Base-by-base conservation (phyloP, 2,113 vertebrate genomes). In the Elephas maximus region DNA sequence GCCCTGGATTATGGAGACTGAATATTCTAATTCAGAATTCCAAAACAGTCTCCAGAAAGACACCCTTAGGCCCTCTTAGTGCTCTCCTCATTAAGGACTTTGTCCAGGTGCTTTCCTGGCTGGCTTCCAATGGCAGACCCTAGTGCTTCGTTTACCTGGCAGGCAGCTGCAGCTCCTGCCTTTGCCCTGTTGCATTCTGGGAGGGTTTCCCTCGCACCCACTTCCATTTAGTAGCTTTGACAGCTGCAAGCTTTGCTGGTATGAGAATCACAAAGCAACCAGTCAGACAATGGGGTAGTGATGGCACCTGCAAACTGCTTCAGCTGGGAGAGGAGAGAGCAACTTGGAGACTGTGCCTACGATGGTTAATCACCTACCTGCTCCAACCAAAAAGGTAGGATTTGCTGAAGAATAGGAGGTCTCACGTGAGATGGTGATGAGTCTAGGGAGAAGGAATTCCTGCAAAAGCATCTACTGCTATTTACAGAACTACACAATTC, bases 221-320 rank as follows among this genome's bases (percentile, higher is more conserved):
- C 8, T 87, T 84, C 67, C 71, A 21, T 8, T 94, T 80, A 63
- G 60, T 45, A 90, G 26, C 67, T 74, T 73, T 78, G 51, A 60
- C 78, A 95, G 83, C 21, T 81, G 41, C 41, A 69, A 57, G 28
- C 67, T 88, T 84, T 74, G 44, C 86, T 92, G 79, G 44, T 76
- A 41, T 94, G 45, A 91, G 76, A 97, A 76, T 65, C 51, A 74
- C 33, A 90, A 76, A n/a, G 26, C 71, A 90, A 83, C 12, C 0
- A 86, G 21, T 74, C 67, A 20, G 30, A 30, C 2, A 23, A 65
- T 8, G 53, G 23, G 18, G 15, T 15, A 11, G 41, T 18, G 1
- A 88, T n/a, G 30, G 33, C 67, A 94, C 45, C 85, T 91, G 77
- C 24, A 79, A 53, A 76, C 6, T 51, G 87, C 63, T 93, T 80